phyloP scores from a whole-genome alignment of 1,140 invertebrate genomes.

The Lordiphosa collinella region DNA sequence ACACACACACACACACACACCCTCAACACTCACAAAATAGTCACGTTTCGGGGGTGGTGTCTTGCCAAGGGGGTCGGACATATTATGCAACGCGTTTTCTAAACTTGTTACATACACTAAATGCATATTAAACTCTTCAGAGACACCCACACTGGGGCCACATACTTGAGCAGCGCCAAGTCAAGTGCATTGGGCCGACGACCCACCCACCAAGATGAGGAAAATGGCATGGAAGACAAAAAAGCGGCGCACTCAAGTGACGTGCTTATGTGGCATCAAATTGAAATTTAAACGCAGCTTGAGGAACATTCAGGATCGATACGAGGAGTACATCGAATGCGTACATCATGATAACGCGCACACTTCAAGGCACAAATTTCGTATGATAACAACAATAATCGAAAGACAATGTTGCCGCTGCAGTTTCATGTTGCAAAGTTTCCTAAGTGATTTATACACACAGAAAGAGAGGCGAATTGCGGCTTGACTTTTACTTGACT shows the following conservation, averaged over 20 bases:
- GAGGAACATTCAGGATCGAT: slow-evolving; percentile 64
- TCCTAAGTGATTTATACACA: slow-evolving; percentile 74
- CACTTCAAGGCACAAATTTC: slow-evolving; percentile 42
- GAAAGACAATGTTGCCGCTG: slow-evolving; percentile 36
- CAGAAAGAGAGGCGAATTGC: slow-evolving; percentile 16
- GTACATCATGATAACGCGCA: slow-evolving; percentile 42
- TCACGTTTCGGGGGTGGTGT: slow-evolving; percentile 3
- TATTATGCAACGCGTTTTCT: slow-evolving; percentile 55
- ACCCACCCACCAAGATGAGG: slow-evolving; percentile 5
- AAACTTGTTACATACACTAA: slow-evolving; percentile 73
- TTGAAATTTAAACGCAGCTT: slow-evolving; percentile 75
- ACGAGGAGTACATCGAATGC: slow-evolving; percentile 39
- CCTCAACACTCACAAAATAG: not conserved
- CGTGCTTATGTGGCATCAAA: slow-evolving; percentile 70
- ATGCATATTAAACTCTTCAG: slow-evolving; percentile 76
- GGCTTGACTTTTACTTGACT: slow-evolving; percentile 39
- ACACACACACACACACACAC: not conserved
- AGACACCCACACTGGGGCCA: slow-evolving; percentile 13
- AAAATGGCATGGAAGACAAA: slow-evolving; percentile 17
- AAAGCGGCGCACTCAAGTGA: slow-evolving; percentile 65
- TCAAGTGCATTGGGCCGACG: slow-evolving; percentile 58
- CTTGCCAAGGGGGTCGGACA: slow-evolving; percentile 1
- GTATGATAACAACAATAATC: slow-evolving; percentile 53
- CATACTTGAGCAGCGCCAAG: slow-evolving; percentile 59
- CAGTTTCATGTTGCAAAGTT: slow-evolving; percentile 64